Evolutionary conservation across 2,888 invertebrate species (phyloP), one percentile per base, ranked within the genome.

Genomic region (Ethmia dodecea): DNA sequence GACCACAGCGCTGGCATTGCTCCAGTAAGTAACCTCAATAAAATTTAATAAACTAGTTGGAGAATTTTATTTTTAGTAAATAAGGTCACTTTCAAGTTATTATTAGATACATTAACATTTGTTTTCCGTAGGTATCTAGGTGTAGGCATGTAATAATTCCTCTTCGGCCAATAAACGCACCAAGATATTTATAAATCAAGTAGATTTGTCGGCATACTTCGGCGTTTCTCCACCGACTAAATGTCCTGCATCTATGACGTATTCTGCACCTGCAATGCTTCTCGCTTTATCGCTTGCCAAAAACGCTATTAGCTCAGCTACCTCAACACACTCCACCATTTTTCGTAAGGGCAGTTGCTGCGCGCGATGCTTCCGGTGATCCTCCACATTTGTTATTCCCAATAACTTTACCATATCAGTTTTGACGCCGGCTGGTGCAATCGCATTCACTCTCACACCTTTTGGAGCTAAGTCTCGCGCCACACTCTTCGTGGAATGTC

Each of bases 361-460:
- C 12, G 14, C 12, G 13, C 15, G n/a, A 11, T 15, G 8, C 8
- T 22, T 33, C 6, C 28, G 12, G 35, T 15, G 27, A 3, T 27
- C 28, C n/a, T 16, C 37, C 27, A 29, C 13, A 11, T 31, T 31
- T 18, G 20, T 32, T 8, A 26, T 13, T 12, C 20, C 26, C 13
- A 26, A 28, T 10, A 31, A 32, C 33, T 29, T 24, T 10, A 38
- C 22, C 18, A 41, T 39, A 22, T 38, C 32, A 6, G 43, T 40
- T 22, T 31, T 92, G 4, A 90, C 86, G 0, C 92, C 92, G 16
- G 92, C 93, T 20, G 92, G 93, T 55, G 89, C 90, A 2, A 92
- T 90, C 35, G 88, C 78, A 60, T 92, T 92, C 1, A 91, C 91
- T 25, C 92, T 68, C 1, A 92, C 88, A 20, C 44, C 69, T 53